These are phyloP conservation scores for Lomographa bimaculata DNA, from an alignment of 2,888 invertebrate genomes.

Conservation along the genomic window DNA sequence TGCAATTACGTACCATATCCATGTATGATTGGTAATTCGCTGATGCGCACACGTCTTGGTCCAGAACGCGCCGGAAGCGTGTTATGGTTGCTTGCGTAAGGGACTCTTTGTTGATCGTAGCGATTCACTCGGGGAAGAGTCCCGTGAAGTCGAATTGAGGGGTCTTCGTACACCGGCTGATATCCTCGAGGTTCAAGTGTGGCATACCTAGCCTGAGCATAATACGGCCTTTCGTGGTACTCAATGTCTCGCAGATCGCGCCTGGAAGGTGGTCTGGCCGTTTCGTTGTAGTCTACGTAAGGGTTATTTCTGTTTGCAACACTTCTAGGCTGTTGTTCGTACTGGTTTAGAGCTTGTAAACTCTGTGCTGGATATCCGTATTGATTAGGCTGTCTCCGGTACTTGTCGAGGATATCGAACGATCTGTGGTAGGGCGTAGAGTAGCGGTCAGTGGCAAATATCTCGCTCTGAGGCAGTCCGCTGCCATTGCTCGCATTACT, in stretches of 20 bases:
- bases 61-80: constrained; percentile 63
- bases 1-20: constrained; percentile 69
- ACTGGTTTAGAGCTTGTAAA: constrained; percentile 65
- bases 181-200: constrained; percentile 41
- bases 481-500: constrained; percentile 63
- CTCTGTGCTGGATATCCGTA: constrained; percentile 72
- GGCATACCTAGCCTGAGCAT: constrained; percentile 16
- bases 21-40: constrained; percentile 66
- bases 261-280: constrained; percentile 41
- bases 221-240: constrained; percentile 30
- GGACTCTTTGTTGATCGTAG: constrained; percentile 39
- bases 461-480: constrained; percentile 67
- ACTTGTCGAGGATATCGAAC: constrained; percentile 69
- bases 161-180: constrained; percentile 54
- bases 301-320: constrained; percentile 50
- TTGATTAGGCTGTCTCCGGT: constrained; percentile 61
- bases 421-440: constrained; percentile 65
- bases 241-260: constrained; percentile 16
- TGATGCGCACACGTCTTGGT: constrained; percentile 72
- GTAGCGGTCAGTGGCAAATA: constrained; percentile 73
- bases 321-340: constrained; percentile 51
- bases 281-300: constrained; percentile 58
- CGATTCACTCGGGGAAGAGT: constrained; percentile 57
- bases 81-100: constrained; percentile 52
- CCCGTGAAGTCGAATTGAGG: constrained; percentile 52